Conservation (phyloP, 2,797 vertebrate genomes). For the Sebastes baramenuke region DNA sequence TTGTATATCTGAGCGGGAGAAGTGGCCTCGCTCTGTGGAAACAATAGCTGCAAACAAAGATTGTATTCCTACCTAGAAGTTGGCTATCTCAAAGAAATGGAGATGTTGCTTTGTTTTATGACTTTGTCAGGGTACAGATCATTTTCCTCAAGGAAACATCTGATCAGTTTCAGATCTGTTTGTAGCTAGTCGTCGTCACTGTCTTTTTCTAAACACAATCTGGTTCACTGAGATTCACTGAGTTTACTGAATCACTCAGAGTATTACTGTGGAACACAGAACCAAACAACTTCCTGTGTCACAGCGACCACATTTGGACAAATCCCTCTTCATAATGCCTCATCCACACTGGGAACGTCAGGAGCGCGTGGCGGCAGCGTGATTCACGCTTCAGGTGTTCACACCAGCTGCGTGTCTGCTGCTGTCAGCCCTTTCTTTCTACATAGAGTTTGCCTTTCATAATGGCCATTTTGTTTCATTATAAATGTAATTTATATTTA, state of each 20-base stretch:
- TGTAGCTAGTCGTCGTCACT: neutral
- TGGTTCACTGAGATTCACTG: neutral
- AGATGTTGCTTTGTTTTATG: neutral
- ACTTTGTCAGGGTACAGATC: neutral
- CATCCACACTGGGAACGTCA: too few species aligned
- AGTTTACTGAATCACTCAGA: neutral
- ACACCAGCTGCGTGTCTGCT: too few species aligned
- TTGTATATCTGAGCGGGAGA: neutral
- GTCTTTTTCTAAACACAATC: neutral
- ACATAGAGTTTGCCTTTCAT: too few species aligned
- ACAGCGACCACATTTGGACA: neutral
- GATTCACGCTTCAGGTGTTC: too few species aligned
- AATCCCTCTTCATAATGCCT: neutral
- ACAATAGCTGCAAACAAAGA: conserved; percentile 4
- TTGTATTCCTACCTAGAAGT: neutral
- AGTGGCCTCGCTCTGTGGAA: neutral
- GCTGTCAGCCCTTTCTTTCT: too few species aligned
- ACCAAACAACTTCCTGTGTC: neutral
- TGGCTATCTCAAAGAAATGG: neutral
- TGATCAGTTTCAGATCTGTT: neutral
- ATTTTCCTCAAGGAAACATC: neutral
- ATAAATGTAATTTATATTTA: too few species aligned
- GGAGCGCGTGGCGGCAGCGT: too few species aligned
- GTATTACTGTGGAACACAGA: neutral
- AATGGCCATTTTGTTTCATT: too few species aligned